Percentiles rank a stretch among this genome's conserved stretches.
Conservation (phyloP, 2,797 vertebrate genomes). For the Chrosomus eos region DNA sequence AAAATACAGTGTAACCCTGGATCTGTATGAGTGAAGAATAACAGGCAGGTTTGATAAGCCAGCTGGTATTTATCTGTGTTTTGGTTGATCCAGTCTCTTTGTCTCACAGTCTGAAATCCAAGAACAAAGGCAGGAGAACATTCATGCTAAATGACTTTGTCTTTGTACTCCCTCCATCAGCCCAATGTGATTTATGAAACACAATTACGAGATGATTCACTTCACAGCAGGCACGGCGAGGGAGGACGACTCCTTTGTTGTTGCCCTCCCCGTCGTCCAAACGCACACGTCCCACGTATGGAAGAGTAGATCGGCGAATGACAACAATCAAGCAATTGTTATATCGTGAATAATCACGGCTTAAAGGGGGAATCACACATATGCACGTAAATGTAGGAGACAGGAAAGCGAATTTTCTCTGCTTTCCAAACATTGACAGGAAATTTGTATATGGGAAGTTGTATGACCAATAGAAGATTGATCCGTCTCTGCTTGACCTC, state of each 20-base stretch:
- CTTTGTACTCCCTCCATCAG: conserved; percentile 30
- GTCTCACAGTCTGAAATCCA: conserved; percentile 29
- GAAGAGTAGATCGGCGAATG: neutral
- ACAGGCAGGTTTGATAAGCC: neutral
- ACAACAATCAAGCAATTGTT: neutral
- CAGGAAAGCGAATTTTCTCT: no score
- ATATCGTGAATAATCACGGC: neutral
- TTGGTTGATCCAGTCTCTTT: neutral
- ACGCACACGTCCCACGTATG: neutral
- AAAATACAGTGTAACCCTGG: neutral
- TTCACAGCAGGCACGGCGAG: conserved; percentile 12
- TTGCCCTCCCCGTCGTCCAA: neutral
- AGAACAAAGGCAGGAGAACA: conserved; percentile 28
- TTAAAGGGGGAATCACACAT: neutral
- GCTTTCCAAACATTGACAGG: no score
- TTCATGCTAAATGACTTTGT: conserved; percentile 1
- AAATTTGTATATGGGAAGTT: neutral
- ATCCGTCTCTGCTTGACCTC: neutral
- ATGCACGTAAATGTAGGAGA: no score
- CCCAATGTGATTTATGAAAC: conserved; percentile 41
- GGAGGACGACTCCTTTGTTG: conserved; percentile 37
- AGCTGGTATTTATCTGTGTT: conserved; percentile 35
- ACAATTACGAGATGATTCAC: conserved; percentile 38
- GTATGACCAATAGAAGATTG: neutral
- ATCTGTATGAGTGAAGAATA: neutral